Conservation (phyloP, 2,888 invertebrate species). For the Himalopsyche japonica region DNA sequence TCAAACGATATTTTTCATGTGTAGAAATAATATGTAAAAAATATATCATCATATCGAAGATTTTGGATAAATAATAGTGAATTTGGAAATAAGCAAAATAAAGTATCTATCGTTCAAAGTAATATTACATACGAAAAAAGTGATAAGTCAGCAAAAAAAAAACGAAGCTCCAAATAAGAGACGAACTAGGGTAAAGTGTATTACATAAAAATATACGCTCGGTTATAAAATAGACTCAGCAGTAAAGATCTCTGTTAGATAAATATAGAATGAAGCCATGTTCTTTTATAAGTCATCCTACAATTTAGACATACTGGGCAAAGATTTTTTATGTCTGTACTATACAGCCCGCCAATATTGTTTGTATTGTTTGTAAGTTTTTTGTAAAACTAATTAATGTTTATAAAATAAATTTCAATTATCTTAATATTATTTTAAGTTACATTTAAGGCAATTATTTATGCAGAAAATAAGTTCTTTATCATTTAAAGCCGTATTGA, state of each 20-base stretch:
- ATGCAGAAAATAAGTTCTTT: too few species aligned
- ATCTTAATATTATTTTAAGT: too few species aligned
- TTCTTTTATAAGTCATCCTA: neutral
- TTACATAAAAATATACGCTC: neutral
- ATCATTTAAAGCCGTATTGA: too few species aligned
- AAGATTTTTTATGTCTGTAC: neutral
- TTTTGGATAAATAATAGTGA: neutral
- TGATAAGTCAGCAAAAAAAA: neutral
- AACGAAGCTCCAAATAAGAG: neutral
- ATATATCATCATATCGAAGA: neutral
- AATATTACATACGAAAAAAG: neutral
- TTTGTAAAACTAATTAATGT: too few species aligned
- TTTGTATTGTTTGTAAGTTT: too few species aligned
- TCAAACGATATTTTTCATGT: neutral
- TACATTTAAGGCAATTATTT: too few species aligned
- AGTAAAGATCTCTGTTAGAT: constrained; percentile 1
- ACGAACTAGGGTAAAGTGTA: neutral
- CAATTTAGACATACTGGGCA: neutral
- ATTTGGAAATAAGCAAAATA: neutral
- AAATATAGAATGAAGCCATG: neutral
- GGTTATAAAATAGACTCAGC: neutral
- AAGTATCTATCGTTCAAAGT: neutral
- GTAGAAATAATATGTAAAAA: neutral
- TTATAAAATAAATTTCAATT: too few species aligned
- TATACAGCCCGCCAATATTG: neutral